Base-by-base conservation (phyloP, 2,797 vertebrate genomes). In the Dromococcyx pavoninus region DNA sequence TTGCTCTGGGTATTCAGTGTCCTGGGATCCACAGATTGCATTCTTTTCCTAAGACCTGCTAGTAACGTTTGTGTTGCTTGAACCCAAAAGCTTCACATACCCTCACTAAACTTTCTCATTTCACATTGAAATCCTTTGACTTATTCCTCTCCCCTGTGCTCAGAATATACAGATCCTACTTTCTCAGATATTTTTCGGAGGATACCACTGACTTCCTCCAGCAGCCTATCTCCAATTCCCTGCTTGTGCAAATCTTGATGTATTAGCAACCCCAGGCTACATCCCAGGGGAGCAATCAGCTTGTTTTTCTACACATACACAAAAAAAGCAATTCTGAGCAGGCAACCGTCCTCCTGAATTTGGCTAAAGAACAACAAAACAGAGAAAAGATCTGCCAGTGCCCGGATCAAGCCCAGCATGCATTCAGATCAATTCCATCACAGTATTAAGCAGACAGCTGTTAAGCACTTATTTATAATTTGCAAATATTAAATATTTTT, bases 31-130 rank as follows among this genome's bases (percentile, higher is more conserved):
- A 75, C 28, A 24, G 11, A 48, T 5, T 39, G 17, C 5, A 12
- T 50, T 32, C 56, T 50, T 85, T 84, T 57, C 56, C 51, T 37
- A 16, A 51, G 72, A 13, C 16, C 86, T 37, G 6, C 32, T 66
- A 7, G 11, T 25, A 74, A 9, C 0, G 0, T 32, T 64, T 28
- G 7, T 7, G 54, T 90, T 33, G 32, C 57, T 62, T 64, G 23
- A 82, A 67, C 13, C 27, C 33, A 46, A 93, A 69, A 81, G 14
- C 48, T 82, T 85, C 33, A 33, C 2, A 0, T 0, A 17, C 3
- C 35, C 81, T 18, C 48, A 13, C 12, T 37, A 54, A 92, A 58
- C 17, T 11, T 70, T 46, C 58, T 74, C 13, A 35, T 35, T 77
- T 67, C 48, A 60, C 71, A 30, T 3, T 39, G 16, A 78, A 88